Evolutionary conservation across 2,888 invertebrate genomes (phyloP).

Genomic region (Cheiracanthium punctorium): DNA sequence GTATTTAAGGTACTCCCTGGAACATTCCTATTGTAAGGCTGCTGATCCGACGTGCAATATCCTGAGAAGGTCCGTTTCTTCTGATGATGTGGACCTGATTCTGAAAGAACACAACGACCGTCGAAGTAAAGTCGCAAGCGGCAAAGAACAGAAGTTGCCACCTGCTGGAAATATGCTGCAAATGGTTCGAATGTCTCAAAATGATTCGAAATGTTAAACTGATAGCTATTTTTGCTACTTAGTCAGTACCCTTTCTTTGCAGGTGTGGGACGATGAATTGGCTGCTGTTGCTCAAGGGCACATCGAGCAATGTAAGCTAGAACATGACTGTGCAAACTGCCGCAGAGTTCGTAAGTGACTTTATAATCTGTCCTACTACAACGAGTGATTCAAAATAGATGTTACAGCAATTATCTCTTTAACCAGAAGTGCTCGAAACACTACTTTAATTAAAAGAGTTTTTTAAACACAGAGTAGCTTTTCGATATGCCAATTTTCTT

Average conservation of each 20-base stretch:
- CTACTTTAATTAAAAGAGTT: too few species aligned
- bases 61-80: slow-evolving; percentile 19
- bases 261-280: slow-evolving; percentile 70
- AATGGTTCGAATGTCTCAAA: slow-evolving; percentile 32
- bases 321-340: slow-evolving; percentile 65
- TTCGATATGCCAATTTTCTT: too few species aligned
- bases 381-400: too few species aligned
- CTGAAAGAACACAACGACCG: slow-evolving; percentile 57
- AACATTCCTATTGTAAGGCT: slow-evolving; percentile 42
- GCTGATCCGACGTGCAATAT: slow-evolving; percentile 31
- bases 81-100: slow-evolving; percentile 31
- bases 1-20: slow-evolving; percentile 14
- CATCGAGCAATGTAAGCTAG: slow-evolving; percentile 67
- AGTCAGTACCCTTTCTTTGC: too few species aligned
- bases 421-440: too few species aligned
- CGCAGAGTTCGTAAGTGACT: slow-evolving; percentile 70
- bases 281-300: slow-evolving; percentile 70
- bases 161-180: slow-evolving; percentile 63
- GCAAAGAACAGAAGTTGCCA: slow-evolving; percentile 52
- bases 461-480: too few species aligned
- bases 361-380: too few species aligned
- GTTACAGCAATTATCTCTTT: too few species aligned
- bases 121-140: slow-evolving; percentile 55
- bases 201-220: too few species aligned
- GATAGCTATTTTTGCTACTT: too few species aligned